Conservation (phyloP, 2,888 invertebrate species). For the Amphipyra berbera region DNA sequence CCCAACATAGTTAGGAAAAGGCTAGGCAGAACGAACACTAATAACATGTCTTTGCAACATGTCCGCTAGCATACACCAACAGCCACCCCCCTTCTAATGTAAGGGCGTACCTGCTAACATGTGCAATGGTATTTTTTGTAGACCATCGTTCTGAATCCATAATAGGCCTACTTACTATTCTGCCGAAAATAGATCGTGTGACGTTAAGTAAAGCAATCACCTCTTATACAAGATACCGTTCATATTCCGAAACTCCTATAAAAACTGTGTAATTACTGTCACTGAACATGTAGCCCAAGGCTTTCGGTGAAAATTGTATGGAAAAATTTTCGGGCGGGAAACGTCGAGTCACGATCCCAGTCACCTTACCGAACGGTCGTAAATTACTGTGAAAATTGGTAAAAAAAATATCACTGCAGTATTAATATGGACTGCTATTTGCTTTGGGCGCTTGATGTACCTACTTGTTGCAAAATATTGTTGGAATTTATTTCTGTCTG, state of each 20-base stretch:
- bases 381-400: conserved; percentile 67
- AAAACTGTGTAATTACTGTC: conserved; percentile 64
- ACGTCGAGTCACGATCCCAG: conserved; percentile 64
- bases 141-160: no score
- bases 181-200: neutral
- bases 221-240: conserved; percentile 30
- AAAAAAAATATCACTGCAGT: conserved; percentile 50
- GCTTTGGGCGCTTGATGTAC: conserved; percentile 31
- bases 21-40: no score
- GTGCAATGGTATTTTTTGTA: no score
- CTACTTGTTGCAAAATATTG: conserved; percentile 46
- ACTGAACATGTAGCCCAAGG: conserved; percentile 53
- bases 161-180: neutral
- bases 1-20: no score
- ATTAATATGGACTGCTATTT: conserved; percentile 38
- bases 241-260: conserved; percentile 57
- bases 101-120: no score
- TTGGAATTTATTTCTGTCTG: conserved; percentile 29
- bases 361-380: conserved; percentile 49
- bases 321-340: conserved; percentile 60
- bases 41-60: no score
- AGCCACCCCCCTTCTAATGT: no score
- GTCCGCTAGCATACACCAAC: no score
- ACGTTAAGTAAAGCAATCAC: conserved; percentile 22
- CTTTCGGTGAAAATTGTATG: conserved; percentile 64